phyloP scores from a whole-genome alignment of 2,888 invertebrate genomes.

The Phasia obesa region DNA sequence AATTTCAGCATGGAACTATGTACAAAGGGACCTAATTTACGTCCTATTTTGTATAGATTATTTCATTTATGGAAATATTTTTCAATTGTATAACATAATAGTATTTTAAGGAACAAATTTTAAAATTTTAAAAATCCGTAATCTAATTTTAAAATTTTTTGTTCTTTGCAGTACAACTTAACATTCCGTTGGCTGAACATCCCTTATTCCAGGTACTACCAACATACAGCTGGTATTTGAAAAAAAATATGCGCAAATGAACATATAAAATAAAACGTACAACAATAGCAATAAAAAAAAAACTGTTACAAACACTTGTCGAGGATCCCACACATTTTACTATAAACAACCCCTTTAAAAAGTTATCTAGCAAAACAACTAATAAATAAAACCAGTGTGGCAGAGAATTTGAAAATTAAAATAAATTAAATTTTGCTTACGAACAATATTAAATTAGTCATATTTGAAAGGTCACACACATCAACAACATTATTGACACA shows the following conservation, averaged over 20 bases:
- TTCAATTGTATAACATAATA: no score
- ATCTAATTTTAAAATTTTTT: no score
- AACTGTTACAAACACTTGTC: constrained; percentile 74
- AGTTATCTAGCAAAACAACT: background rate
- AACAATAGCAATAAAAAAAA: constrained; percentile 16
- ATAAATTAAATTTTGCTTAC: constrained; percentile 11
- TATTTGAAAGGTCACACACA: constrained; percentile 38
- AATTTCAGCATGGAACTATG: no score
- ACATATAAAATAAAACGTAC: background rate
- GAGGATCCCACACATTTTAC: constrained; percentile 74
- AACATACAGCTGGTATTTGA: constrained; percentile 19
- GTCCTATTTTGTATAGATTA: no score
- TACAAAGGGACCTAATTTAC: no score
- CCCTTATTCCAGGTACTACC: constrained; percentile 15
- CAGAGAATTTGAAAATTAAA: constrained; percentile 27
- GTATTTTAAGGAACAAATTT: no score
- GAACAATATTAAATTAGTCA: constrained; percentile 26
- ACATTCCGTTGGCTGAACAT: constrained; percentile 62
- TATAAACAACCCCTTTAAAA: constrained; percentile 50
- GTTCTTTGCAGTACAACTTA: constrained; percentile 60
- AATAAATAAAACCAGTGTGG: constrained; percentile 11
- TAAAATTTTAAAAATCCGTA: no score
- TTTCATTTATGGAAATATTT: no score
- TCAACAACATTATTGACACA: constrained; percentile 7
- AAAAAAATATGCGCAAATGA: background rate